Percentiles rank a stretch among this genome's conserved stretches.
Evolutionary conservation across 2,888 invertebrate species (phyloP).

Genomic region (Lasioglossum leucozonium): DNA sequence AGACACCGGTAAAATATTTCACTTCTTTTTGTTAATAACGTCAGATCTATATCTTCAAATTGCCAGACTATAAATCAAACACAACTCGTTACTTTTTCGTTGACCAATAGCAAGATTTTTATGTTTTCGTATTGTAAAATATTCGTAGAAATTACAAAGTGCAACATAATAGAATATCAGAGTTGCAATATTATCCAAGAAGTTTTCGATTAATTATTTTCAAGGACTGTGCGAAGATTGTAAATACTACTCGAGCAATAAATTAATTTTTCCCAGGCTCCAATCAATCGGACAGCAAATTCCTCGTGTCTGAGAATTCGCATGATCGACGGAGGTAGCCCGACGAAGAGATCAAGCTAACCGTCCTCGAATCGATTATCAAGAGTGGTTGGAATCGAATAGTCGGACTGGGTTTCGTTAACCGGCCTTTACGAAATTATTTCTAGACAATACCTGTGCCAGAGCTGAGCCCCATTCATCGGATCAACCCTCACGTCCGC

Average conservation of each 20-base stretch:
- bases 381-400: background rate
- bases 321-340: background rate
- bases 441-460: constrained; percentile 67
- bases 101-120: background rate
- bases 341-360: background rate
- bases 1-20: no score
- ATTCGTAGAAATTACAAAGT: no score
- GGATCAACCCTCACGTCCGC: constrained; percentile 61
- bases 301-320: background rate
- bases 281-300: background rate
- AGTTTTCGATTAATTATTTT: no score
- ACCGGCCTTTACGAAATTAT: constrained; percentile 53
- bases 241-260: background rate
- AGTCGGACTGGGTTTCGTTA: background rate
- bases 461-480: constrained; percentile 62
- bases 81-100: background rate
- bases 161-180: no score
- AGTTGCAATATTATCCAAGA: no score
- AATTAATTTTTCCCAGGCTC: background rate
- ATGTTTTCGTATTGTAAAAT: no score
- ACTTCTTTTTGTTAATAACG: no score
- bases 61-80: no score
- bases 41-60: no score
- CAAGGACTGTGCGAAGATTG: no score
- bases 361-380: background rate